These are phyloP conservation scores for Emydura subglobosa DNA, from an alignment of 2,113 vertebrate genomes.

Conservation along the genomic window DNA sequence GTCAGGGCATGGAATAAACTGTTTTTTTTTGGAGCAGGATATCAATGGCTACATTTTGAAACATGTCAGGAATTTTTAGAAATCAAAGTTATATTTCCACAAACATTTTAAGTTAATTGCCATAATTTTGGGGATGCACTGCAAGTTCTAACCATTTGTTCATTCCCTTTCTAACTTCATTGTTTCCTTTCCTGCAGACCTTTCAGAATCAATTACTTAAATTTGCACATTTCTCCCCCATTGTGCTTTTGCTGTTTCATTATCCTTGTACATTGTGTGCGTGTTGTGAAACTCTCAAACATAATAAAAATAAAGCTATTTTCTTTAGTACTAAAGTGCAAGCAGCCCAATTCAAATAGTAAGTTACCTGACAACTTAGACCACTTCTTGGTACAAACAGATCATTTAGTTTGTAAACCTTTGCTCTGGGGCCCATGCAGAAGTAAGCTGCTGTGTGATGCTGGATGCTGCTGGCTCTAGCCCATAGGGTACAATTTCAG, in stretches of 20 bases:
- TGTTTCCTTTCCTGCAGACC: background rate
- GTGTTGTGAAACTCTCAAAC: background rate
- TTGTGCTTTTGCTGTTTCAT: background rate
- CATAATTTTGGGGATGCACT: background rate
- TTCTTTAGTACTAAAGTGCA: background rate
- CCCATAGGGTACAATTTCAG: too few species aligned
- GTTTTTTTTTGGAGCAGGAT: background rate
- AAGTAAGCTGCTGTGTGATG: fast-evolving
- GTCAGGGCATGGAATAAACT: background rate
- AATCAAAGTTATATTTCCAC: background rate
- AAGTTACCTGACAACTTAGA: background rate
- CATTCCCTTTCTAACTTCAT: background rate
- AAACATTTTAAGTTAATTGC: background rate
- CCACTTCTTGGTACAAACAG: fast-evolving
- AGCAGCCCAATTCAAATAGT: fast-evolving
- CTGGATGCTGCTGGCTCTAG: too few species aligned
- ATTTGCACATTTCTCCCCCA: background rate
- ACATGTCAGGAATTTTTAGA: background rate
- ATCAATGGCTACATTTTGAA: background rate
- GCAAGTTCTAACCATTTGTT: background rate
- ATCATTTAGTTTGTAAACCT: background rate
- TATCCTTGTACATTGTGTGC: fast-evolving
- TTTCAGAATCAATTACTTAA: background rate
- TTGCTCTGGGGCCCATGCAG: background rate
- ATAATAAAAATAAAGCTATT: fast-evolving